Evolutionary conservation across 2,797 vertebrate species (phyloP).

Genomic region (Podargus strigoides): DNA sequence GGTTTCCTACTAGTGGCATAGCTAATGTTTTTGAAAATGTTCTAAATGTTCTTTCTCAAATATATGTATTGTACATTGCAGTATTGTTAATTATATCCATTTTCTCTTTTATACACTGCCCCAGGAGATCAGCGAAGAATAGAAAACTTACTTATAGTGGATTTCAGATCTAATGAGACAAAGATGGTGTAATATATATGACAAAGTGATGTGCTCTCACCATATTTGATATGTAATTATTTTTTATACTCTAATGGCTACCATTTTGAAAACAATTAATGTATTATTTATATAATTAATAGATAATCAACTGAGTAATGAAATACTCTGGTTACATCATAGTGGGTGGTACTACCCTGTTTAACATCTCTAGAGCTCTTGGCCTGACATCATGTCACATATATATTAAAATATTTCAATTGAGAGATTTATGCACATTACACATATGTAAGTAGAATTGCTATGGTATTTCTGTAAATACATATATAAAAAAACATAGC

Average conservation of each 20-base stretch:
- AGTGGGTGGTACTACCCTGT: background rate
- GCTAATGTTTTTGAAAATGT: constrained; percentile 57
- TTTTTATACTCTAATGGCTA: constrained; percentile 51
- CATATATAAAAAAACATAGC: background rate
- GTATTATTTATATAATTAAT: constrained; percentile 46
- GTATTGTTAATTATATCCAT: constrained; percentile 63
- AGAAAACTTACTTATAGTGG: constrained; percentile 49
- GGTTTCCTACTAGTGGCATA: constrained; percentile 41
- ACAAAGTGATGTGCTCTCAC: constrained; percentile 16
- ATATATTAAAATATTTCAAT: background rate
- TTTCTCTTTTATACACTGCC: constrained; percentile 55
- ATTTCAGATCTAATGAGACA: constrained; percentile 64
- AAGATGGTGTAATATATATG: constrained; percentile 38
- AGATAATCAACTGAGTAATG: constrained; percentile 1
- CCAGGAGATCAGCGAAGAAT: constrained; percentile 57
- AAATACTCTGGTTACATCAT: background rate
- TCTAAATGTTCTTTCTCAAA: constrained; percentile 52
- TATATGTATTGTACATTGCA: constrained; percentile 51
- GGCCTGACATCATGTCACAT: background rate
- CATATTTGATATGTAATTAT: constrained; percentile 40
- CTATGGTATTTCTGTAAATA: background rate
- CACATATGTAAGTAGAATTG: background rate
- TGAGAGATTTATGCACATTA: background rate
- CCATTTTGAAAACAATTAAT: constrained; percentile 53
- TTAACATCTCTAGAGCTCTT: background rate